Conservation (phyloP, 2,113 vertebrate species). For the Callithrix jacchus region DNA sequence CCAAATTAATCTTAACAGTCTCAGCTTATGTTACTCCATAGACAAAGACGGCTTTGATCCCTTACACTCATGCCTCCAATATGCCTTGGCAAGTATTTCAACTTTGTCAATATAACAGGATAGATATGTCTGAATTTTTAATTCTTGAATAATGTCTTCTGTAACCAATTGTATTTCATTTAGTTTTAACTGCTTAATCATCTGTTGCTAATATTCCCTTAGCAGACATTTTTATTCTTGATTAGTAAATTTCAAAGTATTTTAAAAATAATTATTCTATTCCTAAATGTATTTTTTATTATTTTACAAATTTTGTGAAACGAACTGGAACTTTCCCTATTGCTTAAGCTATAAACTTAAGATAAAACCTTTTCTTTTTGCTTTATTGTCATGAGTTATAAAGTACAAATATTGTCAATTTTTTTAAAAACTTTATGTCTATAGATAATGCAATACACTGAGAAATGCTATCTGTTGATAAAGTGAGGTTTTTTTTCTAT, state of each 20-base stretch:
- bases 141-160: neutral
- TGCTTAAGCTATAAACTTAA: neutral
- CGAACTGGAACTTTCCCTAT: neutral
- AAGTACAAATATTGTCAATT: neutral
- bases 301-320: neutral
- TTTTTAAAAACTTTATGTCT: neutral
- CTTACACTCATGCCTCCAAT: neutral
- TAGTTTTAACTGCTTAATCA: neutral
- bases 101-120: neutral
- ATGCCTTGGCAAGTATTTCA: neutral
- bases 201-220: neutral
- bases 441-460: neutral
- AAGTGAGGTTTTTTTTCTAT: neutral
- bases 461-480: neutral
- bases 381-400: neutral
- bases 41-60: neutral
- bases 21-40: neutral
- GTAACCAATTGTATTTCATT: neutral
- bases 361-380: neutral
- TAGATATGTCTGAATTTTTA: constrained; percentile 1
- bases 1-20: neutral
- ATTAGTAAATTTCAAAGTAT: neutral
- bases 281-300: neutral
- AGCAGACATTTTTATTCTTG: neutral
- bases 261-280: constrained; percentile 29